A percentile compares a stretch with the other conserved stretches of the same genome.
These are phyloP conservation scores for Hylaea fasciaria DNA, from an alignment of 2,888 invertebrate species.

Conservation along the genomic window DNA sequence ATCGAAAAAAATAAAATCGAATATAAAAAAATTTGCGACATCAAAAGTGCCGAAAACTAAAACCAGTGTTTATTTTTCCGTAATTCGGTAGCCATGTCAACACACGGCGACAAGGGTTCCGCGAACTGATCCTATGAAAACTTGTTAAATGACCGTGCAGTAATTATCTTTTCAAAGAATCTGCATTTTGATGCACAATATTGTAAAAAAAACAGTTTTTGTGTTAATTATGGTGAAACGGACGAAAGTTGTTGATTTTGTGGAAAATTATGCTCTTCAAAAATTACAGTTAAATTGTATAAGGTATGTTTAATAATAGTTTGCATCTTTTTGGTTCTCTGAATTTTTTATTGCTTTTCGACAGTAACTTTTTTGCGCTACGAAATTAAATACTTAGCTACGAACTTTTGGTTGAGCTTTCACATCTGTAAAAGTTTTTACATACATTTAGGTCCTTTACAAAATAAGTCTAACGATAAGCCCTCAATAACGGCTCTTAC, in stretches of 20 bases:
- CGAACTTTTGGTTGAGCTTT: no score
- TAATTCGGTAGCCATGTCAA: conserved; percentile 6
- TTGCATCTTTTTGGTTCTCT: no score
- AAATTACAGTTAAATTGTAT: background rate
- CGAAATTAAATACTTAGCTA: no score
- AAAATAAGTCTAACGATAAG: no score
- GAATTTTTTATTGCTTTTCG: no score
- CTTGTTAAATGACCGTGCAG: background rate
- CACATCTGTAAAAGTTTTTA: no score
- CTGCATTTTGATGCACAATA: background rate
- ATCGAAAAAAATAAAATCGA: no score
- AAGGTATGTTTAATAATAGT: no score
- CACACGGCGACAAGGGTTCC: background rate
- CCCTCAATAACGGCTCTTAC: no score
- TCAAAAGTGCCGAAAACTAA: background rate
- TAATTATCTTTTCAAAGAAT: conserved; percentile 7
- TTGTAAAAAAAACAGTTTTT: conserved; percentile 15
- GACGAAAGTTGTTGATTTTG: background rate
- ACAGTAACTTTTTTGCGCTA: no score
- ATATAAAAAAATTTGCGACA: no score
- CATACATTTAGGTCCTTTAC: no score
- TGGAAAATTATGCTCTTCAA: background rate
- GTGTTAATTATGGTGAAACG: background rate
- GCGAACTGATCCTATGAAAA: conserved; percentile 10
- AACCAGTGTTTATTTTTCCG: background rate